Base-by-base conservation (phyloP, 2,113 vertebrate genomes). In the Macrotis lagotis region DNA sequence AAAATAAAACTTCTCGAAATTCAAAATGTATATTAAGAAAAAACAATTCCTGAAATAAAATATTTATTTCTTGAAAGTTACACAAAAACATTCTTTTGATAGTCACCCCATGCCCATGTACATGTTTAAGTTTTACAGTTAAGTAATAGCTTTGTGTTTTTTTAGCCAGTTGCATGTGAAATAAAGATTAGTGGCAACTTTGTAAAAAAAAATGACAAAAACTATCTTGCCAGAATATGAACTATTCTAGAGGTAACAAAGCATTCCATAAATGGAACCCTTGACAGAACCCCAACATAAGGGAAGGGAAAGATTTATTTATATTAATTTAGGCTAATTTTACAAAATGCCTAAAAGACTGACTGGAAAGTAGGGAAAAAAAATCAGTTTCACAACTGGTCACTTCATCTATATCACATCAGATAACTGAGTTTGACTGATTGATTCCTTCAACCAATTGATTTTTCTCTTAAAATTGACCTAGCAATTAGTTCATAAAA, bases 1-100 rank as follows among this genome's bases (percentile, higher is more conserved):
- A 97, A 97, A 98, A 96, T 92, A 98, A 93, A 98, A 98, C 96
- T 98, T 98, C 90, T 97, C 96, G 98, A 94, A 95, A 92, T 96
- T 93, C 96, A 93, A 93, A 97, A 97, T 97, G 98, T 98, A 96
- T 91, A 89, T 14, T 3, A 51, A 95, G 53, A 48, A 90, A 19
- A 50, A 48, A 66, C 55, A 66, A 7, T 92, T 94, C 52, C 88
- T 52, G 22, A 9, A 53, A 66, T 88, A 51, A 96, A 97, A 97
- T 97, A 96, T 91, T 92, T 96, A 91, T 92, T 96, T 97, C 91
- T 91, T 50, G 97, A 97, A 51, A 0, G 10, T 89, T 92, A 95
- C 95, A 92, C 50, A 93, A 92, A 95, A 50, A 44, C 6, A 44
- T 44, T 19, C n/a, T 8, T 83, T 83, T 44, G 66, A 44, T 83